These are phyloP conservation scores for Pithys albifrons DNA, from an alignment of 2,113 vertebrate genomes.

Conservation along the genomic window DNA sequence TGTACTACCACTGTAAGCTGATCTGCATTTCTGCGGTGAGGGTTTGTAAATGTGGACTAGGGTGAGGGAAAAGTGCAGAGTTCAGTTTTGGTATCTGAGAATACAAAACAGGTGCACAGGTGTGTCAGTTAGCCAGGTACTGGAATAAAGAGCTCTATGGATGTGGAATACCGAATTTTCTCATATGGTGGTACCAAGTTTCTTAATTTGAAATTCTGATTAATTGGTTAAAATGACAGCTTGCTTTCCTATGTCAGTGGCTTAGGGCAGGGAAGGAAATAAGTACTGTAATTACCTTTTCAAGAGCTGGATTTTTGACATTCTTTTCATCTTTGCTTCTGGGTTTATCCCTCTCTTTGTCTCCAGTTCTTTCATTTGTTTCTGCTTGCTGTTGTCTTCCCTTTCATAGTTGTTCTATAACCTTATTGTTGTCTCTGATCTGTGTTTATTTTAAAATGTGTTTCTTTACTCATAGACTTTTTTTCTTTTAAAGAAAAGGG, in stretches of 20 bases:
- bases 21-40: not conserved
- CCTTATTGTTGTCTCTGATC: not conserved
- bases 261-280: not conserved
- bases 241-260: not conserved
- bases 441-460: not conserved
- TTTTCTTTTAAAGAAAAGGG: not conserved
- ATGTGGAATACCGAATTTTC: not conserved
- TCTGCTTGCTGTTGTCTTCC: not conserved
- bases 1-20: not conserved
- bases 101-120: not conserved
- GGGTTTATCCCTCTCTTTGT: not conserved
- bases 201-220: not conserved
- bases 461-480: not conserved
- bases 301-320: not conserved
- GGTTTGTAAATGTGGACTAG: not conserved
- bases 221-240: not conserved
- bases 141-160: not conserved
- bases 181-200: not conserved
- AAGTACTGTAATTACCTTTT: not conserved
- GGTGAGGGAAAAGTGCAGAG: not conserved
- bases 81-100: not conserved
- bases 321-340: not conserved
- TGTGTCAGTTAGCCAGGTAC: not conserved
- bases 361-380: not conserved
- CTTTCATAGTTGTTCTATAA: not conserved